A percentile compares a stretch with the other conserved stretches of the same genome.
Conservation (phyloP, 2,888 invertebrate species). For the Hermaeophaga mercurialis region DNA sequence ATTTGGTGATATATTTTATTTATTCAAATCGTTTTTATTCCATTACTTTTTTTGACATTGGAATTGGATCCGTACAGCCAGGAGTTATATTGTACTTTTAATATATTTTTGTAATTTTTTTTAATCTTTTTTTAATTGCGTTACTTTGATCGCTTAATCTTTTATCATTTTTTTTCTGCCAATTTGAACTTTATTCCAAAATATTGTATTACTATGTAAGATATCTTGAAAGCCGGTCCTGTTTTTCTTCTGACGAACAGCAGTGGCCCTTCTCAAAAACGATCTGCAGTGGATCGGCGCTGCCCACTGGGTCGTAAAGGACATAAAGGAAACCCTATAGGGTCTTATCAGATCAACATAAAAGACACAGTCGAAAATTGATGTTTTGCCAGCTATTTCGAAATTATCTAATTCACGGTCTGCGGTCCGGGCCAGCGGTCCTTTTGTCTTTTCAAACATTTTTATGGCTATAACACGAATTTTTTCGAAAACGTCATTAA, state of each 20-base stretch:
- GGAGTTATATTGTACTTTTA: no score
- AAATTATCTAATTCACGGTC: constrained; percentile 29
- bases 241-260: neutral
- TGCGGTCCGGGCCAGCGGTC: constrained; percentile 5
- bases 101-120: no score
- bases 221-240: no score
- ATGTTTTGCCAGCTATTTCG: constrained; percentile 53
- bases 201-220: no score
- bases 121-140: no score
- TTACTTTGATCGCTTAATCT: no score
- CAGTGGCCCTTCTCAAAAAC: constrained; percentile 15
- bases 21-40: no score
- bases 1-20: no score
- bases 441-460: constrained; percentile 10
- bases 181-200: no score
- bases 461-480: constrained; percentile 23
- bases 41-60: no score
- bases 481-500: constrained; percentile 12
- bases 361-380: constrained; percentile 50
- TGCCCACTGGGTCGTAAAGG: constrained; percentile 27
- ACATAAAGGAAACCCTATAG: constrained; percentile 41
- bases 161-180: no score
- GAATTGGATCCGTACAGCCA: no score
- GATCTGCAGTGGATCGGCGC: constrained; percentile 17
- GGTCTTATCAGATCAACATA: constrained; percentile 45